Evolutionary conservation across 2,797 vertebrate genomes (phyloP).

Genomic region (Netta rufina): DNA sequence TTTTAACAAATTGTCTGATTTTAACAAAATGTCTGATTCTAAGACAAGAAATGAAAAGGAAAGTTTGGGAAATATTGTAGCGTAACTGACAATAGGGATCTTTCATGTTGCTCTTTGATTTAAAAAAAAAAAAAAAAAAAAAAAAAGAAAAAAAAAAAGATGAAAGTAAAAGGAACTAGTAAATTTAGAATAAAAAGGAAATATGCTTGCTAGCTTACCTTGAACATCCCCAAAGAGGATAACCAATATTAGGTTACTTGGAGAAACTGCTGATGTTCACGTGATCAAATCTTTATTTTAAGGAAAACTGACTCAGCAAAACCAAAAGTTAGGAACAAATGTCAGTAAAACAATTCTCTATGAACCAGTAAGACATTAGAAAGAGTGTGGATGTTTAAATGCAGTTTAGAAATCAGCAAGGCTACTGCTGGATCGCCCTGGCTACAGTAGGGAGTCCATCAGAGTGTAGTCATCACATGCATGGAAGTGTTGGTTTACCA

Average conservation of each 20-base stretch:
- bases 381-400: neutral
- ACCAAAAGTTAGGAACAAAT: neutral
- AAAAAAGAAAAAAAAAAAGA: neutral
- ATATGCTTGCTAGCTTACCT: neutral
- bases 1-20: neutral
- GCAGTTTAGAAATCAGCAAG: neutral
- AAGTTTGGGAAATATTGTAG: neutral
- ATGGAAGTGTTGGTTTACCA: neutral
- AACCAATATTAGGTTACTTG: neutral
- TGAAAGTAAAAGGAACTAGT: neutral
- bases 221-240: neutral
- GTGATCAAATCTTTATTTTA: neutral
- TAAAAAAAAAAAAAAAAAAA: neutral
- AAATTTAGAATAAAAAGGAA: neutral
- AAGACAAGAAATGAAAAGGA: neutral
- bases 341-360: neutral
- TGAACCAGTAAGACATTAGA: neutral
- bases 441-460: neutral
- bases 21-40: neutral
- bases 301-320: constrained; percentile 7
- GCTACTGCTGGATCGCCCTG: neutral
- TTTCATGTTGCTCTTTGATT: fast-evolving
- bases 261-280: neutral
- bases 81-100: neutral
- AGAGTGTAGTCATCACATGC: neutral